Evolutionary conservation across 2,888 invertebrate genomes (phyloP).

Genomic region (Agrochola lota): DNA sequence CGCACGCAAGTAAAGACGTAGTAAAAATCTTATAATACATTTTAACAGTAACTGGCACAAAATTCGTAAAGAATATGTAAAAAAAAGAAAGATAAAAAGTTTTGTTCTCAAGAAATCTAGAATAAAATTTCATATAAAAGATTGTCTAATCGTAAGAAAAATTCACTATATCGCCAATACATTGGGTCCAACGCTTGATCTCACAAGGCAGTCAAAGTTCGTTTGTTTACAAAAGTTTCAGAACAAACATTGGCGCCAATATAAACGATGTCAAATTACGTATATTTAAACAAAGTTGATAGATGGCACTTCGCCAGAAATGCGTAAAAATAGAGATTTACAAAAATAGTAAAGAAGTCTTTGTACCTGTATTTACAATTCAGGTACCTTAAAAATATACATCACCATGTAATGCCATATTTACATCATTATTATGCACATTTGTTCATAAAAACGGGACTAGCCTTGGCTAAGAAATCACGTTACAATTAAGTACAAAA

Average conservation of each 20-base stretch:
- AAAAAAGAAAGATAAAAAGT: conserved; percentile 48
- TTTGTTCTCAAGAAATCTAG: conserved; percentile 34
- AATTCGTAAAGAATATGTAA: conserved; percentile 80
- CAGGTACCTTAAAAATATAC: conserved; percentile 75
- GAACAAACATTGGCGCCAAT: conserved; percentile 46
- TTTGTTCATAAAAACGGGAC: conserved; percentile 83
- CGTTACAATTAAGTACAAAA: conserved; percentile 68
- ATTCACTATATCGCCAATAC: conserved; percentile 7
- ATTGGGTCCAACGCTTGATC: conserved; percentile 48
- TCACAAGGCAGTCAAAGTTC: conserved; percentile 21
- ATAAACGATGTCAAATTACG: conserved; percentile 33
- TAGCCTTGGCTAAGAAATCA: conserved; percentile 87
- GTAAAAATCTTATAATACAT: conserved; percentile 61
- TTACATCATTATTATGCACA: conserved; percentile 84
- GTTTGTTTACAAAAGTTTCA: conserved; percentile 34
- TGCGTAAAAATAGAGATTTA: conserved; percentile 53
- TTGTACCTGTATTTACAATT: conserved; percentile 76
- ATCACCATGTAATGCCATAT: conserved; percentile 81
- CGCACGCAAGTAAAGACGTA: conserved; percentile 49
- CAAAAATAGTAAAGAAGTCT: conserved; percentile 58
- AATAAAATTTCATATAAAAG: conserved; percentile 39
- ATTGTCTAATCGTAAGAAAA: conserved; percentile 4
- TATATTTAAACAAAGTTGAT: conserved; percentile 31
- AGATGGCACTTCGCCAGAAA: conserved; percentile 64
- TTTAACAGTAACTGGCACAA: conserved; percentile 87